These are phyloP conservation scores for Cartodere bifasciata DNA, from an alignment of 2,888 invertebrate genomes.

Conservation along the genomic window DNA sequence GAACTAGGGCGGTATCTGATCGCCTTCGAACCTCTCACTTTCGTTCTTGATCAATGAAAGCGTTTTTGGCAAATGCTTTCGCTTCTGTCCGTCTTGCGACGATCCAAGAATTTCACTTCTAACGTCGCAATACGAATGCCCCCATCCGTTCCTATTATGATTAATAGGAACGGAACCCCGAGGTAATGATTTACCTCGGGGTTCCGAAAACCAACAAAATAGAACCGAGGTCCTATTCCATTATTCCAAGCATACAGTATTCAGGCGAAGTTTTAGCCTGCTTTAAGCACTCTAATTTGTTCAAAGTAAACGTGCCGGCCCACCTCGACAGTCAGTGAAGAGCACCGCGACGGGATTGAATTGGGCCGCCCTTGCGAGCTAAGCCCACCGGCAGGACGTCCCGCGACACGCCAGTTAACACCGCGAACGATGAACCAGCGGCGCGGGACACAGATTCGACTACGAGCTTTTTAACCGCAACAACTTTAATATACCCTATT, in stretches of 20 bases:
- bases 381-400: constrained; percentile 27
- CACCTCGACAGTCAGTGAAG: constrained; percentile 36
- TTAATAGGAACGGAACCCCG: no score
- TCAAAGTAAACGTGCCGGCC: constrained; percentile 48
- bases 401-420: constrained; percentile 18
- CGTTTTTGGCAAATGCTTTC: constrained; percentile 57
- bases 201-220: constrained; percentile 49
- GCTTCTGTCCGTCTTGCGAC: constrained; percentile 44
- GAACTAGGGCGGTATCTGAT: constrained; percentile 40
- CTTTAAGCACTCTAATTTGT: constrained; percentile 55
- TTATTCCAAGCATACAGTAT: constrained; percentile 48
- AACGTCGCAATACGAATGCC: constrained; percentile 44
- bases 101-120: constrained; percentile 49
- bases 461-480: constrained; percentile 42
- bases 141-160: constrained; percentile 40
- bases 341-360: constrained; percentile 29
- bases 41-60: constrained; percentile 56
- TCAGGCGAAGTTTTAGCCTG: constrained; percentile 38
- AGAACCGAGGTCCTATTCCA: constrained; percentile 48
- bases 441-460: constrained; percentile 35
- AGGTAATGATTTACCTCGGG: constrained; percentile 45
- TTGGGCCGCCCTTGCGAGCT: constrained; percentile 21
- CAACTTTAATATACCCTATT: constrained; percentile 58
- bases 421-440: constrained; percentile 25
- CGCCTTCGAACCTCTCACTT: constrained; percentile 57